These are phyloP conservation scores for Hippocampus comes DNA, from an alignment of 2,113 vertebrate species.

Conservation along the genomic window DNA sequence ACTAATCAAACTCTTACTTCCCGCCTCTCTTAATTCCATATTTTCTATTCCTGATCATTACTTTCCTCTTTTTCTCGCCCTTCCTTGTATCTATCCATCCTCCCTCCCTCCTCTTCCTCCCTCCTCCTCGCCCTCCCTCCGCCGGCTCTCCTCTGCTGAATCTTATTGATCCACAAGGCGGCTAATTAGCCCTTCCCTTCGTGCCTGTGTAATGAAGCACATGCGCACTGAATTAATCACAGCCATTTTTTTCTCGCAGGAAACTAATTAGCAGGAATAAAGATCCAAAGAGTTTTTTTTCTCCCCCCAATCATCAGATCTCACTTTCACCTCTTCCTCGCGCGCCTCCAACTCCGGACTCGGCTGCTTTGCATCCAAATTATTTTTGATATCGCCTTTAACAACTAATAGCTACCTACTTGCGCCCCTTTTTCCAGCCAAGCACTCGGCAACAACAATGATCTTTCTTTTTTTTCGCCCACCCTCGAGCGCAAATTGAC, in stretches of 20 bases:
- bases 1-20: conserved; percentile 78
- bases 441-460: conserved; percentile 83
- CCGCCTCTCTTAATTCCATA: conserved; percentile 77
- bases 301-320: conserved; percentile 92
- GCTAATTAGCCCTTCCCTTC: conserved; percentile 99
- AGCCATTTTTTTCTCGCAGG: conserved; percentile 96
- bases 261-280: conserved; percentile 99
- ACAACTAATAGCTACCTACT: conserved; percentile 73
- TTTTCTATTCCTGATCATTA: conserved; percentile 83
- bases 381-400: conserved; percentile 83
- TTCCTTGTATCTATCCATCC: conserved; percentile 80
- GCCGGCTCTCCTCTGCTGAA: conserved; percentile 89
- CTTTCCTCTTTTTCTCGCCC: conserved; percentile 75
- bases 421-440: conserved; percentile 62
- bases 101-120: conserved; percentile 76
- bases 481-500: conserved; percentile 81
- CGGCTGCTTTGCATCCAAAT: conserved; percentile 84
- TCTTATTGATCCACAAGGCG: conserved; percentile 99
- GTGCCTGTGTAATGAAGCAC: conserved; percentile 99
- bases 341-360: conserved; percentile 81
- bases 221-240: conserved; percentile 99
- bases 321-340: conserved; percentile 87
- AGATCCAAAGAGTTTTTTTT: conserved; percentile 99
- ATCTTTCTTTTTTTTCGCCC: conserved; percentile 79
- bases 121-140: conserved; percentile 75